These are phyloP conservation scores for Cephus runcator DNA, from an alignment of 2,888 invertebrate genomes.

Conservation along the genomic window DNA sequence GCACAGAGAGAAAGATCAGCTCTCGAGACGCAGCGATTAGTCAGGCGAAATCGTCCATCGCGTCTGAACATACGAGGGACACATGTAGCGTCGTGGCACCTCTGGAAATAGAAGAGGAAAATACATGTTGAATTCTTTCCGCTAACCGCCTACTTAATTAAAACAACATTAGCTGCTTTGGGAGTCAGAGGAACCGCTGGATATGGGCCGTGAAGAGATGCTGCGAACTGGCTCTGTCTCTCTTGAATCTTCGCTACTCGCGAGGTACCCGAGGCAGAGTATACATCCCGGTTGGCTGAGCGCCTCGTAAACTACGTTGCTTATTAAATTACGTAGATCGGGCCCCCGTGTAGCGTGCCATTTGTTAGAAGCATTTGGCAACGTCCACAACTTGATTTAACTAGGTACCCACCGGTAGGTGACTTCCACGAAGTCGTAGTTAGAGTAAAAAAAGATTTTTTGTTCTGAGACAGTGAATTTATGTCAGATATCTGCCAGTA, in stretches of 20 bases:
- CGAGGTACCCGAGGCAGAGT: not conserved
- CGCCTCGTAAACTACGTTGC: constrained; percentile 44
- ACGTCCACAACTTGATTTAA: constrained; percentile 9
- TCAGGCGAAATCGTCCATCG: constrained; percentile 65
- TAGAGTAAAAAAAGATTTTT: not conserved
- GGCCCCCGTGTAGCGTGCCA: constrained; percentile 24
- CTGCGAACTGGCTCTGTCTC: not conserved
- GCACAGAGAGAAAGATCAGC: constrained; percentile 27
- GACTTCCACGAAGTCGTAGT: not conserved
- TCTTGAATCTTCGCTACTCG: not conserved
- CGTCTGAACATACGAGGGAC: constrained; percentile 65
- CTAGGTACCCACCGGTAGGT: not conserved
- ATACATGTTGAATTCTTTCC: constrained; percentile 39
- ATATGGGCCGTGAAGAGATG: constrained; percentile 3
- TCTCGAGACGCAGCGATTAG: constrained; percentile 58
- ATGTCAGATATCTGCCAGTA: not conserved
- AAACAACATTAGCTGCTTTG: constrained; percentile 57
- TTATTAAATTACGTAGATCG: constrained; percentile 45
- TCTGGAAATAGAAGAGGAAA: constrained; percentile 54
- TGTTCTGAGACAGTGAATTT: not conserved
- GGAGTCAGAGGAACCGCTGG: constrained; percentile 3
- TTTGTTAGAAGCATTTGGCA: constrained; percentile 39
- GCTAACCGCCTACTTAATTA: constrained; percentile 64
- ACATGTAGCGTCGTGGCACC: constrained; percentile 49
- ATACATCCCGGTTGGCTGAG: not conserved